Percentiles rank a stretch among this genome's conserved stretches.
Evolutionary conservation across 2,888 invertebrate genomes (phyloP).

Genomic region (Drosophila pseudotakahashii): DNA sequence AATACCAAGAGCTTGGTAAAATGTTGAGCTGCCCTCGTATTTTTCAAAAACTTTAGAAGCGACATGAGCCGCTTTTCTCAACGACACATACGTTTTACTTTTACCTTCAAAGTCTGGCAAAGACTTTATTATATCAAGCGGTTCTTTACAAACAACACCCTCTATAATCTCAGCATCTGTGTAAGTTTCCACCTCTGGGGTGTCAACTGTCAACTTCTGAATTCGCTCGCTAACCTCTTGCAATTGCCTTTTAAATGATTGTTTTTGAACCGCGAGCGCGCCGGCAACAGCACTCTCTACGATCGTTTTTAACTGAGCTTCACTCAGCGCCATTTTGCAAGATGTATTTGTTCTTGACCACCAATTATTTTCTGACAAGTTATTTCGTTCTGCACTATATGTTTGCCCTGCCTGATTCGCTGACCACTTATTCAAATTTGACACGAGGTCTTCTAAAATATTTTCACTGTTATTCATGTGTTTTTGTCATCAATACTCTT

Average conservation of each 20-base stretch:
- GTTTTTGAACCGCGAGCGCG: background rate
- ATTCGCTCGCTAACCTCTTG: background rate
- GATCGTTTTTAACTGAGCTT: background rate
- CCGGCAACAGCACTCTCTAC: background rate
- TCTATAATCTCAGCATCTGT: constrained; percentile 4
- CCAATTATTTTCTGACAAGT: constrained; percentile 5
- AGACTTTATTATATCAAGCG: background rate
- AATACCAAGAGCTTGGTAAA: constrained; percentile 1
- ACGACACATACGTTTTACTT: constrained; percentile 11
- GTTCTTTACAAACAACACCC: background rate
- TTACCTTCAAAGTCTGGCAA: constrained; percentile 4
- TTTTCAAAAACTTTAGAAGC: constrained; percentile 17
- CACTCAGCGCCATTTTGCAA: constrained; percentile 1
- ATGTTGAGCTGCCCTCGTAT: constrained; percentile 7
- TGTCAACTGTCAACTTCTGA: constrained; percentile 1
- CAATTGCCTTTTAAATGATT: background rate
- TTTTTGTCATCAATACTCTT: constrained; percentile 4
- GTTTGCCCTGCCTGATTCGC: background rate
- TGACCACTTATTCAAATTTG: constrained; percentile 2
- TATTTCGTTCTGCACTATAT: background rate
- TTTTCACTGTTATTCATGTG: background rate
- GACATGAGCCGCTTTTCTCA: constrained; percentile 10
- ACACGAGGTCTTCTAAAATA: background rate
- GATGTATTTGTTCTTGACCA: background rate
- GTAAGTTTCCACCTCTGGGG: constrained; percentile 2